Conservation (phyloP, 2,888 invertebrate species). For the Mesorhabditis belari region DNA sequence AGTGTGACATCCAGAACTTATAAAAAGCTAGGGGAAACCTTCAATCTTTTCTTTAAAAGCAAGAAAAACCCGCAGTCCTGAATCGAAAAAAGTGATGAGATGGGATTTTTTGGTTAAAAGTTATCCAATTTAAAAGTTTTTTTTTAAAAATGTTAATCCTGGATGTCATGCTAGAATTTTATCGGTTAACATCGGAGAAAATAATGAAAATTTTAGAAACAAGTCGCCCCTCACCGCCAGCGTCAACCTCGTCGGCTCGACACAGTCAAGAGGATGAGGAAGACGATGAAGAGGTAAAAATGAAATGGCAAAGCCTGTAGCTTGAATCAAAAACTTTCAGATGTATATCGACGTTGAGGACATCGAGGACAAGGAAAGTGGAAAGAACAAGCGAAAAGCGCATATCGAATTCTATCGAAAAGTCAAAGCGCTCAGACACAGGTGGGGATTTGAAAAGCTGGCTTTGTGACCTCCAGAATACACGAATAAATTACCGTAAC, state of each 20-base stretch:
- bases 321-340: not conserved
- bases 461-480: not conserved
- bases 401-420: slow-evolving; percentile 37
- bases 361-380: slow-evolving; percentile 14
- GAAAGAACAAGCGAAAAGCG: slow-evolving; percentile 26
- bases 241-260: not conserved
- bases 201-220: not conserved
- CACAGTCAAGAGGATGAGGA: not conserved
- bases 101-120: too few relatives aligned
- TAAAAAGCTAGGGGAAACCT: too few relatives aligned
- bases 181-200: not conserved
- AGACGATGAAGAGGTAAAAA: not conserved
- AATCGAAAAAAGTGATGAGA: too few relatives aligned
- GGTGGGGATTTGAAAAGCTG: too few relatives aligned
- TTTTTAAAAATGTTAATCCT: too few relatives aligned
- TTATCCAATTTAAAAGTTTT: too few relatives aligned
- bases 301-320: not conserved
- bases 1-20: too few relatives aligned
- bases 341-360: slow-evolving; percentile 32
- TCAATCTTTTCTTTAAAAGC: too few relatives aligned
- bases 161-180: too few relatives aligned
- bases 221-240: not conserved
- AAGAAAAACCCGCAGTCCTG: too few relatives aligned
- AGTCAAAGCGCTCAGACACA: slow-evolving; percentile 29
- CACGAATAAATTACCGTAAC: not conserved